Conservation (phyloP, 1,140 invertebrate genomes). For the Pseudomyrmex dendroicus region DNA sequence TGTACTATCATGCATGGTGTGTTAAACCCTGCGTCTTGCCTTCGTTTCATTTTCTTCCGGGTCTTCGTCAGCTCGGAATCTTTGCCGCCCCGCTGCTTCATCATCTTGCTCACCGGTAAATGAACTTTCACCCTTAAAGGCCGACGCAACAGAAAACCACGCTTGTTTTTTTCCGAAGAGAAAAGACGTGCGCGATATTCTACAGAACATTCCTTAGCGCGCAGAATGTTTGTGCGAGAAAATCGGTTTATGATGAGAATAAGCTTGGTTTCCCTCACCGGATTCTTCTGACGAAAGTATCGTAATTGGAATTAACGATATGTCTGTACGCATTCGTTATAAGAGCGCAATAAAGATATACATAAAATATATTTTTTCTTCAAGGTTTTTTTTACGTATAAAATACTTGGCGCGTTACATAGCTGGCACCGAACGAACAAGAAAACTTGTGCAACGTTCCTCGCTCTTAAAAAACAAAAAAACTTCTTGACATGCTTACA, state of each 20-base stretch:
- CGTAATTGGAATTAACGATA: background rate
- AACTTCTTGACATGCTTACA: too few species aligned
- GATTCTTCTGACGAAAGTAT: slow-evolving; percentile 3
- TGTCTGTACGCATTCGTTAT: background rate
- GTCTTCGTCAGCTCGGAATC: background rate
- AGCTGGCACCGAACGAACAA: background rate
- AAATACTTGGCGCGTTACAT: background rate
- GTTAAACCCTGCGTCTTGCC: too few species aligned
- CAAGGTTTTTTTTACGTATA: too few species aligned
- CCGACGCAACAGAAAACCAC: slow-evolving; percentile 1
- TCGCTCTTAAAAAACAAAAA: background rate
- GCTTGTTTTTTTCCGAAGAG: slow-evolving; percentile 4
- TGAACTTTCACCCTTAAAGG: slow-evolving; percentile 52
- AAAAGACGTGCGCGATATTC: background rate
- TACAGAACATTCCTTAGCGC: background rate
- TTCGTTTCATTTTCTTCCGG: slow-evolving; percentile 28
- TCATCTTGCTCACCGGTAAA: slow-evolving; percentile 10
- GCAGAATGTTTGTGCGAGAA: background rate
- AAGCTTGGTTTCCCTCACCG: background rate
- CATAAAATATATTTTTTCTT: background rate
- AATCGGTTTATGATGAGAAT: background rate
- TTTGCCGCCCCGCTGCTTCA: background rate
- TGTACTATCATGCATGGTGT: too few species aligned
- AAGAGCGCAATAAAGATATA: background rate
- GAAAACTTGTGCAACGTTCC: background rate